Evolutionary conservation across 1,140 invertebrate genomes (phyloP), one percentile per base, ranked within the genome.

Genomic region (Tetragnatha versicolor): DNA sequence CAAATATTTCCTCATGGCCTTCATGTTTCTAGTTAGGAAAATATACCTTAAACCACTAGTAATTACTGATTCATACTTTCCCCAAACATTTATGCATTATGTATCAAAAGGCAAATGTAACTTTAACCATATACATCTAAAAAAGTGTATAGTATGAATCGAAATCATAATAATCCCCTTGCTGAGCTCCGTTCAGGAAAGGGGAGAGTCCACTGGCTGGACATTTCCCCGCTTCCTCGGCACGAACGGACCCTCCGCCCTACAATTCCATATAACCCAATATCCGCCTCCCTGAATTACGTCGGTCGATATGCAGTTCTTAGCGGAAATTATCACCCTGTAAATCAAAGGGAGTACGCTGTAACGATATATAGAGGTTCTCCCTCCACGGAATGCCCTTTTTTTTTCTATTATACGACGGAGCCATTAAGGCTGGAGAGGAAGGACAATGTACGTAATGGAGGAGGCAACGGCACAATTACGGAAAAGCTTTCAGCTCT

Each of bases 291-390:
- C 29, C 20, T 1, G 14, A 35, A 58, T 5, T 14, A 4, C 33
- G 29, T 14, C 35, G 37, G 42, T 63, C 60, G 60, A 63, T 63
- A 42, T 14, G 14, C 9, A 45, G 33, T 12, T 63, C 37, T 22
- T n/a, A 63, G 60, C 60, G 37, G 37, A 63, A 63, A 39, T 63
- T 63, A 63, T 63, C 37, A 22, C 35, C 22, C 22, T 17, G 37
- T 63, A 63, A 63, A 63, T 63, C 60, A 39, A 22, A 22, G 35
- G 27, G 7, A 27, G 27, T 58, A 58, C 55, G 55, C 2, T 35
- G 5, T 33, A 58, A 58, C 35, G 55, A 58, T 31, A 33, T 31
- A 58, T n/a, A n/a, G n/a, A n/a, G n/a, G n/a, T n/a, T n/a, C n/a
- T n/a, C n/a, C n/a, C n/a, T n/a, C n/a, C n/a, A n/a, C 17, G 35